Evolutionary conservation across 2,113 vertebrate species (phyloP).

Genomic region (Varanus salvator): DNA sequence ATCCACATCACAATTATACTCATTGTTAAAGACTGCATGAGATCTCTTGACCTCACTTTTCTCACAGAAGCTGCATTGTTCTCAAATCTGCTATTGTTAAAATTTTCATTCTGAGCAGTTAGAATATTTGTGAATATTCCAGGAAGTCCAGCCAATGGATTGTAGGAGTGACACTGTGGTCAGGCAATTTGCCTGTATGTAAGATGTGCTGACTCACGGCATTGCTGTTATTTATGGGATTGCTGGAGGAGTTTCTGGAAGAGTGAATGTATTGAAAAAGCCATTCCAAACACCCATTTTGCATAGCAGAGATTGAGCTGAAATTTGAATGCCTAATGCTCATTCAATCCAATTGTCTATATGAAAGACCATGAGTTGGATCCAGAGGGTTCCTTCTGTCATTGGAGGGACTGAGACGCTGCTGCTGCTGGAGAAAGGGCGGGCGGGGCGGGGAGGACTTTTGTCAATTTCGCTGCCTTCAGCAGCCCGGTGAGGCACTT

Average conservation of each 20-base stretch:
- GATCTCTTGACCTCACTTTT: background rate
- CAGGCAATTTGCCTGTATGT: background rate
- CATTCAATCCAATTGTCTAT: background rate
- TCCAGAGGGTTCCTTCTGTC: background rate
- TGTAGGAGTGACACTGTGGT: background rate
- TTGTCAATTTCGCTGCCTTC: background rate
- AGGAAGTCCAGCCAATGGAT: background rate
- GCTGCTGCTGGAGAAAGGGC: no score
- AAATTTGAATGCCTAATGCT: background rate
- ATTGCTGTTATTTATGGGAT: background rate
- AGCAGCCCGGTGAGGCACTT: background rate
- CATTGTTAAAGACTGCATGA: background rate
- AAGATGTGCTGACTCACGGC: background rate
- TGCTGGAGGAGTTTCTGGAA: background rate
- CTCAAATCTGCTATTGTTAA: background rate
- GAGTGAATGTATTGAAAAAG: background rate
- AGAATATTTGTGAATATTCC: constrained; percentile 5
- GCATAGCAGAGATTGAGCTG: background rate
- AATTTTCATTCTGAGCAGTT: background rate
- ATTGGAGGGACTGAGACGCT: no score
- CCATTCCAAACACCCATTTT: background rate
- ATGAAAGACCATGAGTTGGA: background rate
- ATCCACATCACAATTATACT: background rate
- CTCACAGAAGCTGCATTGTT: background rate
- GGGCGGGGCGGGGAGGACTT: background rate